Base-by-base conservation (phyloP, 2,797 vertebrate genomes). In the Crenichthys baileyi region DNA sequence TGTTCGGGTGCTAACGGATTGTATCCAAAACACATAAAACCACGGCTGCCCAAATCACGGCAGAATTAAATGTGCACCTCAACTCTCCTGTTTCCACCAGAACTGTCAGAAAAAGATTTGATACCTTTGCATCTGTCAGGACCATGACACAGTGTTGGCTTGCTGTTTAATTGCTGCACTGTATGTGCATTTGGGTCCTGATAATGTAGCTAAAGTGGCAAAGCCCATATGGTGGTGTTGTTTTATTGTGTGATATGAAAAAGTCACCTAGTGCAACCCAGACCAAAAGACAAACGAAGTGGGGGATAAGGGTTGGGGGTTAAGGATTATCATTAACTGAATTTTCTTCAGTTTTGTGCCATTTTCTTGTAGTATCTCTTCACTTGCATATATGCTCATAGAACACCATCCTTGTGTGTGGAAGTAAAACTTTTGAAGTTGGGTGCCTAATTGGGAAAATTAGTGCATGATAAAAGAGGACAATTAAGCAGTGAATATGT, bases 401-500 rank as follows among this genome's bases (percentile, higher is more conserved):
- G 74, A 82, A 67, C 79, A 77, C 71, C 89, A 79, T 83, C 70
- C 85, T 87, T 79, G 72, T 88, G 93, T 90, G 89, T 87, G 87
- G 79, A 91, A 88, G 86, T 88, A 87, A 95, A 94, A 90, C 93
- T 70, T 93, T 91, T 91, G 91, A 93, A 95, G 91, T 91, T 92
- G 86, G 89, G 78, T 90, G 88, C 73, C 92, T 95, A 96, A 96
- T 95, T 96, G 96, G 96, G 88, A 92, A 95, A 96, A 96, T 97
- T 96, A 96, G 95, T 91, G 85, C 56, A 92, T 95, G 96, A 98
- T 97, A 96, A 98, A 97, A 98, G 95, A 95, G 94, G 96, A 97
- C 97, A 97, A 97, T 97, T 97, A 97, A 95, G 92, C 94, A 73
- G 11, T 93, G 81, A 85, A 87, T 91, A 96, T 94, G 92, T 90